Conservation (phyloP, 2,888 invertebrate genomes). For the Eilema caniola region DNA sequence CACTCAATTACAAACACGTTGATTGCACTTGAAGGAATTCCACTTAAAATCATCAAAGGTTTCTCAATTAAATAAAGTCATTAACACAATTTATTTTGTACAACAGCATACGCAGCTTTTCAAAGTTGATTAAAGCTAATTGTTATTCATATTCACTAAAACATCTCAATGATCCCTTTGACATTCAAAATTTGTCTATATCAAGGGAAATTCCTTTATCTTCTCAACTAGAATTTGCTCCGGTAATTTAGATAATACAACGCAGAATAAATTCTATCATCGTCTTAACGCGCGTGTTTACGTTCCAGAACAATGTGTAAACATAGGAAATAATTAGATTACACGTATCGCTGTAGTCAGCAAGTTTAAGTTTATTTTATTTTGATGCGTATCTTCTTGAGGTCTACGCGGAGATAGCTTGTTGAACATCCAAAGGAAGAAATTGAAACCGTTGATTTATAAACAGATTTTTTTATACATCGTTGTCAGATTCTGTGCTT, state of each 20-base stretch:
- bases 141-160: neutral
- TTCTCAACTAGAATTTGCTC: constrained; percentile 8
- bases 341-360: constrained; percentile 35
- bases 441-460: no score
- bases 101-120: neutral
- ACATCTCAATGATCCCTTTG: constrained; percentile 11
- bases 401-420: constrained; percentile 6
- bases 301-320: constrained; percentile 24
- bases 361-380: constrained; percentile 30
- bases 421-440: neutral
- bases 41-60: neutral
- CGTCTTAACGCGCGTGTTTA: constrained; percentile 30
- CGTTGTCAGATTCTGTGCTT: no score
- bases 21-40: neutral
- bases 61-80: neutral
- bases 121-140: neutral
- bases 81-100: neutral
- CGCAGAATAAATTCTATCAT: constrained; percentile 18
- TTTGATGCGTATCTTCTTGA: neutral
- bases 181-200: neutral
- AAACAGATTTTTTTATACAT: no score
- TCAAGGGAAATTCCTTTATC: neutral
- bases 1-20: no score
- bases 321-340: constrained; percentile 35
- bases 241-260: constrained; percentile 20